Evolutionary conservation across 2,888 invertebrate species (phyloP).

Genomic region (Pediacus dermestoides): DNA sequence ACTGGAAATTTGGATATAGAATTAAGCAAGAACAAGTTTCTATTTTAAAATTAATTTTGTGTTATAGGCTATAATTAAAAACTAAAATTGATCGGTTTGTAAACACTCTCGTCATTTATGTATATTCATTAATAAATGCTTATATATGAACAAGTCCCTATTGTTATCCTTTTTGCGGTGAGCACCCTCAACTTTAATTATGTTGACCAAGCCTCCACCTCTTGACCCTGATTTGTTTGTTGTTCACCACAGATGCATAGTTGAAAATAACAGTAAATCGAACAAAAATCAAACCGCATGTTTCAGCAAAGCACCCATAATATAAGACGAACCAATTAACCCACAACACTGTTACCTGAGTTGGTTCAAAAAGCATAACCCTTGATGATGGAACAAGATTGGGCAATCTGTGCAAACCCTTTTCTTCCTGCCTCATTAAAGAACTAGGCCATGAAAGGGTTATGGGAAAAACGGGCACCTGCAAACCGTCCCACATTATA

Average conservation of each 20-base stretch:
- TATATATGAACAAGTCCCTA: too few species aligned
- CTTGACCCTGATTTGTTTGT: background rate
- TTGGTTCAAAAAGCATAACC: background rate
- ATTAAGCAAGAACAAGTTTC: too few species aligned
- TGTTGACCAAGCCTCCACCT: background rate
- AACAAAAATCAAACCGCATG: slow-evolving; percentile 5
- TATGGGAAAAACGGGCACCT: slow-evolving; percentile 45
- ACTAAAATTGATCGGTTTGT: too few species aligned
- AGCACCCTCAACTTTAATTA: slow-evolving; percentile 1
- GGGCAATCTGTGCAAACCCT: slow-evolving; percentile 44
- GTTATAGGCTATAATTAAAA: too few species aligned
- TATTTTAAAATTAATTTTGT: too few species aligned
- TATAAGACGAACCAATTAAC: slow-evolving; percentile 10
- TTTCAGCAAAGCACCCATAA: slow-evolving; percentile 6
- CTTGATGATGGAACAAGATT: slow-evolving; percentile 20
- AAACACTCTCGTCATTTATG: too few species aligned
- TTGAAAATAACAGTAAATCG: slow-evolving; percentile 6
- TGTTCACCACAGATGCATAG: too few species aligned
- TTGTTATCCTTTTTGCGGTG: too few species aligned
- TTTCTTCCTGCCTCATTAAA: slow-evolving; percentile 41
- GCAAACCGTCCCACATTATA: slow-evolving; percentile 37
- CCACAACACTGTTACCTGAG: slow-evolving; percentile 3
- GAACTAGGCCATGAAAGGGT: slow-evolving; percentile 44
- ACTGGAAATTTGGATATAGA: too few species aligned
- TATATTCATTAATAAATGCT: too few species aligned